Base-by-base conservation (phyloP, 2,888 invertebrate genomes). In the Mythimna albipuncta region DNA sequence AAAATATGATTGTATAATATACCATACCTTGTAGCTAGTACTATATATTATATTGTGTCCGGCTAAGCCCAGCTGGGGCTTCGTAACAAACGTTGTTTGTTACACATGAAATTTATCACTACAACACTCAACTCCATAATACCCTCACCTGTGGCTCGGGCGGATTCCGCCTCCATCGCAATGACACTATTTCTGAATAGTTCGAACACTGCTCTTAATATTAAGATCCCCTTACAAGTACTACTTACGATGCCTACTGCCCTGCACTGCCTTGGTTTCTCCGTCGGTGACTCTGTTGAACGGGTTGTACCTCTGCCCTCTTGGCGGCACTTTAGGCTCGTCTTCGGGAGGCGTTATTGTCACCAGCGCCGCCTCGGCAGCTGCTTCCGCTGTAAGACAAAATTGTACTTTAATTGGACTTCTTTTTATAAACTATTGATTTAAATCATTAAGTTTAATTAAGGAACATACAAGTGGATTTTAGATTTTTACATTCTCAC, bases 271-370 rank as follows among this genome's bases (percentile, higher is more conserved):
- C 68, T 94, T 95, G 13, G 73, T 75, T 7, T 95, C 95, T 0
- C 87, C 84, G 1, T 96, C 96, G 0, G 91, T 72, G 9, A 96
- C 96, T 83, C 97, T 97, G 93, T 98, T 98, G 90, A 98, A 98
- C 2, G 98, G 98, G 93, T 98, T 98, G 90, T 98, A 97, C 11
- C 98, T 95, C 82, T 97, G 98, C 13, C 98, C 97, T 1, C 98
- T 97, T 0, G 98, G 98, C 0, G 98, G 98, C 67, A 97, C 97
- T 41, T 90, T 91, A 0, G 98, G 98, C 55, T 97, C 97, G 4
- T 97, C 97, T 0, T 94, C 95, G 0, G 96, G 93, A 44, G 92
- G 90, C 0, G 92, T 90, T 26, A 96, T 93, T 0, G 97, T 96
- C 26, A 96, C 96, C 59, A 94, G 77, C 0, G 95, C 92, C 3